A percentile compares a stretch with the other conserved stretches of the same genome.
phyloP scores from a whole-genome alignment of 2,888 invertebrate genomes.

The Hecatera dysodea region DNA sequence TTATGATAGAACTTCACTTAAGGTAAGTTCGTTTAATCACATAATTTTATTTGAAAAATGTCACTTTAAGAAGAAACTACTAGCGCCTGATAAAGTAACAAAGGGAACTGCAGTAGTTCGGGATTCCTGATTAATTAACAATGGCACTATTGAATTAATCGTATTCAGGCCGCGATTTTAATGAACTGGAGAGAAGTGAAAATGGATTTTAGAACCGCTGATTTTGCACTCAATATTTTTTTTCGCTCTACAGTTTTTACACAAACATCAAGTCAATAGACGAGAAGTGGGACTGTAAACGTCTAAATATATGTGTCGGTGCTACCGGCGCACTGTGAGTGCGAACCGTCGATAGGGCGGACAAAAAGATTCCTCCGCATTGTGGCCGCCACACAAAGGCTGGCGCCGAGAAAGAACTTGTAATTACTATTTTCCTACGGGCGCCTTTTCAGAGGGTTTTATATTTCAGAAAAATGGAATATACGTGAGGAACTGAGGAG shows the following conservation, averaged over 20 bases:
- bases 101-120: slow-evolving; percentile 26
- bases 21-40: no score
- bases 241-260: slow-evolving; percentile 34
- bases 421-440: slow-evolving; percentile 90
- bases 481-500: slow-evolving; percentile 70
- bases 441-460: slow-evolving; percentile 85
- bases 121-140: slow-evolving; percentile 32
- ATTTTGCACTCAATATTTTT: not conserved
- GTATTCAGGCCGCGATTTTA: slow-evolving; percentile 12
- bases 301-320: slow-evolving; percentile 79
- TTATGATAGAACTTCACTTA: no score
- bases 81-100: slow-evolving; percentile 30
- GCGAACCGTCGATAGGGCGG: slow-evolving; percentile 88
- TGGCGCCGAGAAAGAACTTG: slow-evolving; percentile 84
- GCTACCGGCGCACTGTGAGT: slow-evolving; percentile 80
- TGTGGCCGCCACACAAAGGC: slow-evolving; percentile 86
- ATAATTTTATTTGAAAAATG: slow-evolving; percentile 50
- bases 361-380: slow-evolving; percentile 90
- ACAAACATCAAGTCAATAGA: slow-evolving; percentile 72
- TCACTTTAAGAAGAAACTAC: slow-evolving; percentile 42
- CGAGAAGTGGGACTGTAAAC: slow-evolving; percentile 69
- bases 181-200: not conserved
- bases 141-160: slow-evolving; percentile 29
- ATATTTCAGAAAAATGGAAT: slow-evolving; percentile 88
- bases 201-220: not conserved